Base-by-base conservation (phyloP, 2,888 invertebrate genomes). In the Sericinus montela region DNA sequence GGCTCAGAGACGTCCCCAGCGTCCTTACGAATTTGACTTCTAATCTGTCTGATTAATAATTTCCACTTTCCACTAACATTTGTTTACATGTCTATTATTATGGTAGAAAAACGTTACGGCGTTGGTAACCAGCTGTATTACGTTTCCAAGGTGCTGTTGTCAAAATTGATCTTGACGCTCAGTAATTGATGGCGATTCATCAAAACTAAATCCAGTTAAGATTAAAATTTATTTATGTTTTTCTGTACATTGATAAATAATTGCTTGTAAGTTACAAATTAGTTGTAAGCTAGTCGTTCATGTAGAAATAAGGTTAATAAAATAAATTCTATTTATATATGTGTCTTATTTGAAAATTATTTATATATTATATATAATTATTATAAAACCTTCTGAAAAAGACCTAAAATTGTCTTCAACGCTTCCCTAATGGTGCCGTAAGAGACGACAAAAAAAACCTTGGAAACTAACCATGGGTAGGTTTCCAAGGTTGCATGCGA, bases 1-100 rank as follows among this genome's bases (percentile, higher is more conserved):
- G 43, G 93, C 93, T 53, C 95, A 96, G 72, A 91, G 96, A 69
- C 91, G 96, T 64, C 95, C 95, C 5, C 81, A 81, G 48, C 80
- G 86, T 52, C 87, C 86, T 15, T 86, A 80, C 57, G 86, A 87
- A 51, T 86, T 84, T 56, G 85, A 88, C 59, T 81, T 82, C 59
- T 86, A 85, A 72, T 35, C 6, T 32, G 1, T 5, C 13, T 34
- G 10, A 41, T 42, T 19, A 5, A 25, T n/a, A n/a, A n/a, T n/a
- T n/a, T n/a, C n/a, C n/a, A n/a, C n/a, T 25, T 25, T 25, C 25
- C 8, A 6, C 8, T 25, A 25, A 6, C 25, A 25, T 25, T 25
- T 25, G 25, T 25, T 25, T 25, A 3, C 5, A 19, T 19, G 19
- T 5, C 19, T 19, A 19, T 19, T 8, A 5, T 4, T 25, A 25